phyloP scores from a whole-genome alignment of 2,888 invertebrate species.

The Campopleginae sp. region DNA sequence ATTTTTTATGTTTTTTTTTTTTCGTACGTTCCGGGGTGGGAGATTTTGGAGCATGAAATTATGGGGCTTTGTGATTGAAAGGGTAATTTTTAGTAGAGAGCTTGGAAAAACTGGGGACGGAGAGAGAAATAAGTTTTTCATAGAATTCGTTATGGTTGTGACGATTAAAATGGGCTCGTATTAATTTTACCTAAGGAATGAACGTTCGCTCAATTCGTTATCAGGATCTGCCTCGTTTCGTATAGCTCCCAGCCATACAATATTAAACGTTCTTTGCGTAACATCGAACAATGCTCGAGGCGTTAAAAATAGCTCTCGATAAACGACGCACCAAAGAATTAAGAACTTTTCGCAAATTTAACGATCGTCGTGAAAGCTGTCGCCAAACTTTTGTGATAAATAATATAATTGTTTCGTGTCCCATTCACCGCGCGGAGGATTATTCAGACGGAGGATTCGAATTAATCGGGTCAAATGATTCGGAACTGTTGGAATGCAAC shows the following conservation, averaged over 20 bases:
- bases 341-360: conserved; percentile 42
- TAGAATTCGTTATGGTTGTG: background rate
- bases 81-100: too few relatives aligned
- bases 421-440: background rate
- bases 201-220: conserved; percentile 53
- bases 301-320: conserved; percentile 44
- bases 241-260: conserved; percentile 39
- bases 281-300: conserved; percentile 44
- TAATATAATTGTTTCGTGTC: conserved; percentile 20
- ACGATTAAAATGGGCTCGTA: conserved; percentile 24
- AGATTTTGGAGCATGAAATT: too few relatives aligned
- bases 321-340: conserved; percentile 53
- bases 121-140: background rate
- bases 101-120: background rate
- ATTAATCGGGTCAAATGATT: background rate
- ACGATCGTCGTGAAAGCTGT: conserved; percentile 38
- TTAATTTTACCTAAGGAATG: conserved; percentile 18
- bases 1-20: too few relatives aligned
- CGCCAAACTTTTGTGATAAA: conserved; percentile 3
- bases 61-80: too few relatives aligned
- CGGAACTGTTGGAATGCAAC: too few relatives aligned
- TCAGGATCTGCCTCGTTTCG: conserved; percentile 43
- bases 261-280: conserved; percentile 53
- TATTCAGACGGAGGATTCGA: background rate
- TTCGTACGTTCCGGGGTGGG: too few relatives aligned